Evolutionary conservation across 2,113 vertebrate genomes (phyloP), one percentile per base, ranked within the genome.

Genomic region (Clarias macrocephalus): DNA sequence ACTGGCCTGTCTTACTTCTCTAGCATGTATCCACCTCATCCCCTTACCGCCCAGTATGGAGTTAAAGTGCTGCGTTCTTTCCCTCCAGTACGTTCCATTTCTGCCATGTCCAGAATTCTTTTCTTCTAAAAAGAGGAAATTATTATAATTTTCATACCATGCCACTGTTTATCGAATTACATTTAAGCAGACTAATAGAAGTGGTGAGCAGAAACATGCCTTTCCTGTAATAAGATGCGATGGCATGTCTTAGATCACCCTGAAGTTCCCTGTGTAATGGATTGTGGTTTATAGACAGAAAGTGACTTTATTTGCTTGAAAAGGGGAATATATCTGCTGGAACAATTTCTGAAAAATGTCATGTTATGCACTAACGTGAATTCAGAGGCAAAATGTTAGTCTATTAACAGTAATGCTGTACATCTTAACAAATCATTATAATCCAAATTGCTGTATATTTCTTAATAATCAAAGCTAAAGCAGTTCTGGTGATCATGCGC

Each of bases 1-100:
- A 99, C 98, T 0, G 98, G 97, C 23, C 96, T 99, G 80, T 99
- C 98, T 66, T 99, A 99, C 94, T 99, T 99, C 92, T 99, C 97
- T 91, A 98, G 97, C 96, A 96, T 99, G 97, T 99, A 98, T 79
- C 98, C 98, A 0, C 98, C 98, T 9, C 98, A 99, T 89, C 98
- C 98, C 5, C 96, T 99, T 88, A 99, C 98, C 0, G 98, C 98
- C 0, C 98, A 99, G 93, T 99, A 99, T 0, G 98, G 97, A 0
- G 98, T 99, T 7, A 99, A 99, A 93, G 98, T 99, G 85, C 94
- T 99, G 66, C 95, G 98, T 2, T 99, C 98, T 37, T 99, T 99
- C 80, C 98, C 98, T n/a, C 98, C 98, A 70, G 98, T 99, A 92
- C 94, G 95, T 91, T 84, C 28, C 75, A 25, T 21, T 63, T 48